These are phyloP conservation scores for Linnaemya tessellans DNA, from an alignment of 2,888 invertebrate species.

Conservation along the genomic window DNA sequence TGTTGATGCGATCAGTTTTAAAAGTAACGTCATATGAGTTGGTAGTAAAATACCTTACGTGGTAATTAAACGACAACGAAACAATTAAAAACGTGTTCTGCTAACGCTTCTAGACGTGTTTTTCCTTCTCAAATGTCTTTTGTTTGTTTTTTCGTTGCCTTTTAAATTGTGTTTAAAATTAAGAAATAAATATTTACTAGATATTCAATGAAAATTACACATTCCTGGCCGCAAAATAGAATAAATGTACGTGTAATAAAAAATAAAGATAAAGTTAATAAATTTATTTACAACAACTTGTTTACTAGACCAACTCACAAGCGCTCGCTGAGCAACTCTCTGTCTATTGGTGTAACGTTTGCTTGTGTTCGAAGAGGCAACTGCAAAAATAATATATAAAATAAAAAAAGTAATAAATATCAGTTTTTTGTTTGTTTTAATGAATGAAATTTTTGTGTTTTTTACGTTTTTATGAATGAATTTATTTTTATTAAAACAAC, in stretches of 20 bases:
- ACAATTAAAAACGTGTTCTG: constrained; percentile 68
- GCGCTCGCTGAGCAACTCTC: constrained; percentile 10
- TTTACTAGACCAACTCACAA: constrained; percentile 22
- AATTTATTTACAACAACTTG: constrained; percentile 64
- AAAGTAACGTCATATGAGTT: constrained; percentile 81
- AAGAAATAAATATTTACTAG: constrained; percentile 56
- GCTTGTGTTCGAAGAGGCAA: constrained; percentile 35
- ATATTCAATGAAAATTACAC: constrained; percentile 51
- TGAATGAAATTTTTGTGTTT: constrained; percentile 69
- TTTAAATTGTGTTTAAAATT: constrained; percentile 11
- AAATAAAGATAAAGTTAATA: constrained; percentile 39
- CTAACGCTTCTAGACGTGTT: constrained; percentile 68
- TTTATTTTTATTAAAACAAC: constrained; percentile 56
- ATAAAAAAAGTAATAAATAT: constrained; percentile 55
- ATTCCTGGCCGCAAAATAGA: constrained; percentile 49
- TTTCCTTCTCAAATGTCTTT: constrained; percentile 36
- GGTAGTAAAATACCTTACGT: constrained; percentile 67
- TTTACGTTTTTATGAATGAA: constrained; percentile 69
- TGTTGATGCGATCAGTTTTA: constrained; percentile 83
- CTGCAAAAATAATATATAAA: constrained; percentile 43
- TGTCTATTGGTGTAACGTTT: constrained; percentile 14
- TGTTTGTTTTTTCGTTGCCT: constrained; percentile 25
- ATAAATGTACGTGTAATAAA: constrained; percentile 26
- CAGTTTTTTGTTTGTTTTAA: constrained; percentile 59
- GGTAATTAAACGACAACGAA: constrained; percentile 43